Evolutionary conservation across 2,113 vertebrate genomes (phyloP).

Genomic region (Phocoena sinus): DNA sequence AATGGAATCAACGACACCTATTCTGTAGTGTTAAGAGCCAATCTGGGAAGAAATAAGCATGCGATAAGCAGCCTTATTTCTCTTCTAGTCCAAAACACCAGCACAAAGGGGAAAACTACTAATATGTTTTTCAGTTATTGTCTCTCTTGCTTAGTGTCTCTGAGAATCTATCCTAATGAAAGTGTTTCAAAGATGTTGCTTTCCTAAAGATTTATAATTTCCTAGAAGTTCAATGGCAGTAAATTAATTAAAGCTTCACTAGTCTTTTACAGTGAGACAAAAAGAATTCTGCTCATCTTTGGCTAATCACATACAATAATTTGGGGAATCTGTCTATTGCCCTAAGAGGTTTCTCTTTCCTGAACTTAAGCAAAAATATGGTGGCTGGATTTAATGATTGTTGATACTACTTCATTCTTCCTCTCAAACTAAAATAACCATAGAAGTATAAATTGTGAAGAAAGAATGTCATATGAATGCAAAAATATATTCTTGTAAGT

Average conservation of each 20-base stretch:
- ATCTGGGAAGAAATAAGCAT: background rate
- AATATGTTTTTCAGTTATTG: background rate
- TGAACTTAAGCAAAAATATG: constrained; percentile 16
- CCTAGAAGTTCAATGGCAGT: background rate
- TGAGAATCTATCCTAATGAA: background rate
- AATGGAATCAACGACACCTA: background rate
- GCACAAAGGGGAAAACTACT: background rate
- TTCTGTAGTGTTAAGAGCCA: background rate
- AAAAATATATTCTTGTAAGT: background rate
- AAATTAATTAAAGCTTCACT: constrained; percentile 51
- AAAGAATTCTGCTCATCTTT: constrained; percentile 2
- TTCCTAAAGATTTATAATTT: constrained; percentile 40
- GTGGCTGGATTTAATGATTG: background rate
- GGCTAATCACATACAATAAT: constrained; percentile 3
- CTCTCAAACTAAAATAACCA: constrained; percentile 34
- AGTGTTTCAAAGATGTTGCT: background rate
- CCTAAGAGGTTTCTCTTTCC: background rate
- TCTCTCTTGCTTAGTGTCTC: background rate
- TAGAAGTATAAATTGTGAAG: background rate
- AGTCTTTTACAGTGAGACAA: constrained; percentile 10
- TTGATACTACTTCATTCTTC: background rate
- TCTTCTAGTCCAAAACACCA: background rate
- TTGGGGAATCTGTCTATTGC: constrained; percentile 44
- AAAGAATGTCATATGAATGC: background rate
- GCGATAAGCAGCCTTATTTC: background rate